A percentile compares a stretch with the other conserved stretches of the same genome.
Evolutionary conservation across 2,888 invertebrate species (phyloP).

Genomic region (Drosophila nr. perissopoda): DNA sequence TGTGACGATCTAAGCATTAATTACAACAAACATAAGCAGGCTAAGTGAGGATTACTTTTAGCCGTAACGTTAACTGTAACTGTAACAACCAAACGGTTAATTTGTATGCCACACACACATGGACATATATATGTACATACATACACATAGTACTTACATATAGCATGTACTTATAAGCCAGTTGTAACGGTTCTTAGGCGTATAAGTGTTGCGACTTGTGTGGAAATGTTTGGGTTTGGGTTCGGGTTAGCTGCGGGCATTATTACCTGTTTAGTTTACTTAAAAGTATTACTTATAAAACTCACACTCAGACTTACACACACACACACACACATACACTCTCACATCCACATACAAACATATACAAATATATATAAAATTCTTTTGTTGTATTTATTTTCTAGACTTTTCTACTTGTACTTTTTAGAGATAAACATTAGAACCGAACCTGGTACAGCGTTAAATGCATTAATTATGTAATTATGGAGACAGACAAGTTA

Average conservation of each 20-base stretch:
- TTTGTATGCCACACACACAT: conserved; percentile 21
- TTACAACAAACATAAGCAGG: conserved; percentile 45
- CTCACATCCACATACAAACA: conserved; percentile 7
- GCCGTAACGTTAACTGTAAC: conserved; percentile 44
- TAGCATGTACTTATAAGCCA: conserved; percentile 63
- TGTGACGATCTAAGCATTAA: conserved; percentile 47
- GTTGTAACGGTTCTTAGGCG: conserved; percentile 68
- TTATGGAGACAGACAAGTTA: conserved; percentile 42
- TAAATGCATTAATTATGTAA: conserved; percentile 50
- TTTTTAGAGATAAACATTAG: conserved; percentile 66
- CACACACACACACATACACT: conserved; percentile 28
- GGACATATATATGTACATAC: conserved; percentile 34
- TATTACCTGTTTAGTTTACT: conserved; percentile 40
- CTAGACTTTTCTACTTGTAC: conserved; percentile 69
- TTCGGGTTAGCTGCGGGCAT: conserved; percentile 36
- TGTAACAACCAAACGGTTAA: conserved; percentile 23
- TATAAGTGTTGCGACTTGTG: conserved; percentile 73
- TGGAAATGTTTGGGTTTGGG: conserved; percentile 27
- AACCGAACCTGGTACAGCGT: conserved; percentile 46
- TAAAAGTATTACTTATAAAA: conserved; percentile 21
- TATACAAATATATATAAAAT: conserved; percentile 14
- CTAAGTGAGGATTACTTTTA: conserved; percentile 50
- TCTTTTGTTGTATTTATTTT: conserved; percentile 37
- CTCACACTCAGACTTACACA: conserved; percentile 13
- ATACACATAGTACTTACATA: conserved; percentile 39